Evolutionary conservation across 2,888 invertebrate species (phyloP).

Genomic region (Stictocephala bisonia): DNA sequence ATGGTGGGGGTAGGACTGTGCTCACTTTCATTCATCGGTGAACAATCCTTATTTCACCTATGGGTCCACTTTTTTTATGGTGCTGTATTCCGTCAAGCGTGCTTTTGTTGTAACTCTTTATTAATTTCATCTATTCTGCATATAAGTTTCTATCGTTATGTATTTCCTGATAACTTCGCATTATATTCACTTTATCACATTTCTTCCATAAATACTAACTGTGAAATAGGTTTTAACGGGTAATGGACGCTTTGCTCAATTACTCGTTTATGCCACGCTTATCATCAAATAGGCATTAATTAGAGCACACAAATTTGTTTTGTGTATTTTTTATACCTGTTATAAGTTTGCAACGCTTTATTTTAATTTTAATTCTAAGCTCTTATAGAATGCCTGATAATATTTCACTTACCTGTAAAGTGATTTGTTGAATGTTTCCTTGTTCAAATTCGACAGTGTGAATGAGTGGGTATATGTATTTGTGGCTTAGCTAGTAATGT

Average conservation of each 20-base stretch:
- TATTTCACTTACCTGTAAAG: neutral
- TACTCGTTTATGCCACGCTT: neutral
- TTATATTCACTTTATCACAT: neutral
- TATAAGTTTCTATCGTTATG: neutral
- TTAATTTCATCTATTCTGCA: neutral
- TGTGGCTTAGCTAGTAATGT: slow-evolving; percentile 28
- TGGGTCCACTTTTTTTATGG: slow-evolving; percentile 26
- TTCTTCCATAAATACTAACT: slow-evolving; percentile 10
- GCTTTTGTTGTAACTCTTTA: slow-evolving; percentile 25
- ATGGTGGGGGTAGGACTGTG: slow-evolving; percentile 17
- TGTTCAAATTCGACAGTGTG: neutral
- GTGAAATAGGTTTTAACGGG: neutral
- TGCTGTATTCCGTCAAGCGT: slow-evolving; percentile 26
- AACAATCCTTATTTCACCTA: slow-evolving; percentile 16
- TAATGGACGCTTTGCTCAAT: slow-evolving; percentile 23
- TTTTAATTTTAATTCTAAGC: slow-evolving; percentile 25
- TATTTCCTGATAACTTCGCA: neutral
- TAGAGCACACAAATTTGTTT: neutral
- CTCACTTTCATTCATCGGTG: slow-evolving; percentile 28
- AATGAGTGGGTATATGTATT: slow-evolving; percentile 17
- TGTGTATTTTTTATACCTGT: neutral
- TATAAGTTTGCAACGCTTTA: slow-evolving; percentile 13
- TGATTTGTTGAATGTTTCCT: slow-evolving; percentile 3
- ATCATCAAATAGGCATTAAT: neutral
- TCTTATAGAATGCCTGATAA: slow-evolving; percentile 8